These are phyloP conservation scores for Hydractinia echinata DNA, from an alignment of 30 jellyfish, hydroid and myxozoan species.

Conservation along the genomic window DNA sequence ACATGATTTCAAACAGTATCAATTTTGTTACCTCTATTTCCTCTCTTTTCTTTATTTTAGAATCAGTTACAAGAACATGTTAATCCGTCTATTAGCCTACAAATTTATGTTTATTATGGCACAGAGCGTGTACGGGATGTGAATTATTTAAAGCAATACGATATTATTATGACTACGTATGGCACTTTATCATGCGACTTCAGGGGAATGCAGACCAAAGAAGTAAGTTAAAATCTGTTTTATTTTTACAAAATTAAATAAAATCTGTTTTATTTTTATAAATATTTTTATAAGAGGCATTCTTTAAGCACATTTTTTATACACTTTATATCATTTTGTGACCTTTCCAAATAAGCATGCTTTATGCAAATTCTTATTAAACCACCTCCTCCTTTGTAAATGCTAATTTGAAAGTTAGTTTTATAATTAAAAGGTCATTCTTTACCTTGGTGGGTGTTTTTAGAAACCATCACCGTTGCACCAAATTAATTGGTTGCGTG, in stretches of 20 bases:
- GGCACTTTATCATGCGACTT: constrained; percentile 50
- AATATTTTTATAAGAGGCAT: too few relatives aligned
- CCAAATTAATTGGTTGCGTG: constrained; percentile 53
- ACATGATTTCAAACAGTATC: background rate
- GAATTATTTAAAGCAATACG: constrained; percentile 44
- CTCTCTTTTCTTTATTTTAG: constrained; percentile 10
- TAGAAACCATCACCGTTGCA: constrained; percentile 57
- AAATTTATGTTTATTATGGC: constrained; percentile 56
- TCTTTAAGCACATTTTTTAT: too few relatives aligned
- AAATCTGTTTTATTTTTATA: too few relatives aligned
- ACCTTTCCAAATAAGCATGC: too few relatives aligned
- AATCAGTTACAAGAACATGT: constrained; percentile 57
- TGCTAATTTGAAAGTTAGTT: too few relatives aligned
- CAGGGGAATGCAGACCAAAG: constrained; percentile 1
- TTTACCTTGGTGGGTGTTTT: background rate
- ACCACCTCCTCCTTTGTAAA: too few relatives aligned
- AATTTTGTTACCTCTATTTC: background rate
- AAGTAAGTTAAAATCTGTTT: background rate
- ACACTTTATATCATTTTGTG: too few relatives aligned
- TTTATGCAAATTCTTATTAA: too few relatives aligned
- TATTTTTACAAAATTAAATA: background rate
- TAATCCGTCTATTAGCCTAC: constrained; percentile 44
- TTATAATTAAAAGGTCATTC: too few relatives aligned
- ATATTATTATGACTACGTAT: constrained; percentile 54
- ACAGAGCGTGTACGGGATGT: constrained; percentile 53